Conservation (phyloP, 1,140 invertebrate genomes). For the Trichogramma pretiosum region DNA sequence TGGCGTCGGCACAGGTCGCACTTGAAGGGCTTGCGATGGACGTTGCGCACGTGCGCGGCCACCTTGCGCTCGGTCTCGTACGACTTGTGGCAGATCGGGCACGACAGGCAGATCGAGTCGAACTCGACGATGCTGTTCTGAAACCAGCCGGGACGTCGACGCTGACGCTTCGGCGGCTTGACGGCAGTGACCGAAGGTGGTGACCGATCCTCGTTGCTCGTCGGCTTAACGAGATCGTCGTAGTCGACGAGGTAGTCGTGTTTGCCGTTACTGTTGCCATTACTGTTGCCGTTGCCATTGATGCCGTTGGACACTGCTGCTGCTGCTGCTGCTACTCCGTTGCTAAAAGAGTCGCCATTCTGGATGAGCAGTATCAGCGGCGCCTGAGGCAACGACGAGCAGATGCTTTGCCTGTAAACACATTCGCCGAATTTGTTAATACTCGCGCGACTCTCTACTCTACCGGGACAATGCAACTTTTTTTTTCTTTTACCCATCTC, state of each 20-base stretch:
- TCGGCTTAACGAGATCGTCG: not conserved
- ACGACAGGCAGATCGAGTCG: slow-evolving; percentile 11
- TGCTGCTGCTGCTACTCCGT: not conserved
- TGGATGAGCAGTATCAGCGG: too few relatives aligned
- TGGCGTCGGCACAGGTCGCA: slow-evolving; percentile 26
- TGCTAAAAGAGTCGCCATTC: not conserved
- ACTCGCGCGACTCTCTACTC: not conserved
- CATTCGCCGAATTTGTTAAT: too few relatives aligned
- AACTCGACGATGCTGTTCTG: slow-evolving; percentile 8
- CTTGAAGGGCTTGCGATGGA: slow-evolving; percentile 19
- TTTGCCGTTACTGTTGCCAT: not conserved
- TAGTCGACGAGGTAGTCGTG: too few relatives aligned
- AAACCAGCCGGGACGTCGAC: slow-evolving; percentile 6
- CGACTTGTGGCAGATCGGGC: slow-evolving; percentile 20
- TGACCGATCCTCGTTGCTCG: not conserved
- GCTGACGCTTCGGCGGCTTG: not conserved
- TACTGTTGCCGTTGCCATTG: too few relatives aligned
- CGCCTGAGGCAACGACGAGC: too few relatives aligned
- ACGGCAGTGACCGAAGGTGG: not conserved
- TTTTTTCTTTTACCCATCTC: too few relatives aligned
- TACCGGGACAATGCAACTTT: too few relatives aligned
- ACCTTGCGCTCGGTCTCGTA: slow-evolving; percentile 30
- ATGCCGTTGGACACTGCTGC: not conserved
- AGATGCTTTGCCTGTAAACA: too few relatives aligned
- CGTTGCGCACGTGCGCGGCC: slow-evolving; percentile 27